These are phyloP conservation scores for Gallinago solitaria DNA, from an alignment of 2,797 vertebrate species.

Conservation along the genomic window DNA sequence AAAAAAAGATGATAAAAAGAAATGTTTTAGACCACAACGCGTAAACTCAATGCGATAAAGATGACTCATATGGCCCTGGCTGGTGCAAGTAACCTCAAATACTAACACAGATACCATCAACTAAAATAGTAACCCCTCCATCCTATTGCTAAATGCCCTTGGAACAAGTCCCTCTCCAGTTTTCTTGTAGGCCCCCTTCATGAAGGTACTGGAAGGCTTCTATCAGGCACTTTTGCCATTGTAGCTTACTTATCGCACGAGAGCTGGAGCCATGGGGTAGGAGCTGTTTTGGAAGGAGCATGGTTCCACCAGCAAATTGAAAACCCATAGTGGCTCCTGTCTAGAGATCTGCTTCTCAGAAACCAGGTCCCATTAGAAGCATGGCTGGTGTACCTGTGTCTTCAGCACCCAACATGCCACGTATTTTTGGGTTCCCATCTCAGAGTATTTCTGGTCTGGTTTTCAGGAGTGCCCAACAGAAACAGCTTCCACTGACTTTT, in stretches of 20 bases:
- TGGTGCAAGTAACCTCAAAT: conserved; percentile 17
- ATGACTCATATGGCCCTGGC: not conserved
- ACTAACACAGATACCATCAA: conserved; percentile 22
- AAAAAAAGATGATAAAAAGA: not conserved
- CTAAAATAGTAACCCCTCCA: not conserved
- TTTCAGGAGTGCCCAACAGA: not conserved
- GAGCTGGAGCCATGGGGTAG: not conserved
- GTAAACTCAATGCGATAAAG: not conserved
- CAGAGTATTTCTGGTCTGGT: not conserved
- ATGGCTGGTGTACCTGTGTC: not conserved
- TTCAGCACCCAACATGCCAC: not conserved
- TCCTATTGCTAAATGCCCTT: too few relatives aligned
- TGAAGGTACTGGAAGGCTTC: not conserved
- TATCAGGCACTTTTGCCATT: not conserved
- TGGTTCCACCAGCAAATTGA: not conserved
- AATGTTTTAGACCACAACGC: not conserved
- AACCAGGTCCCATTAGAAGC: not conserved
- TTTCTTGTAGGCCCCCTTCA: not conserved
- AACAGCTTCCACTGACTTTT: not conserved
- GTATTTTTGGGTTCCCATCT: not conserved
- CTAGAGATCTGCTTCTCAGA: not conserved
- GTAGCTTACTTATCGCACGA: not conserved
- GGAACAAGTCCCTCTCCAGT: not conserved
- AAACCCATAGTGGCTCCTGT: not conserved
- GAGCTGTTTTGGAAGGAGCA: not conserved